A percentile compares a stretch with the other conserved stretches of the same genome.
phyloP scores from a whole-genome alignment of 2,888 invertebrate genomes.

The Eurytoma adleriae region DNA sequence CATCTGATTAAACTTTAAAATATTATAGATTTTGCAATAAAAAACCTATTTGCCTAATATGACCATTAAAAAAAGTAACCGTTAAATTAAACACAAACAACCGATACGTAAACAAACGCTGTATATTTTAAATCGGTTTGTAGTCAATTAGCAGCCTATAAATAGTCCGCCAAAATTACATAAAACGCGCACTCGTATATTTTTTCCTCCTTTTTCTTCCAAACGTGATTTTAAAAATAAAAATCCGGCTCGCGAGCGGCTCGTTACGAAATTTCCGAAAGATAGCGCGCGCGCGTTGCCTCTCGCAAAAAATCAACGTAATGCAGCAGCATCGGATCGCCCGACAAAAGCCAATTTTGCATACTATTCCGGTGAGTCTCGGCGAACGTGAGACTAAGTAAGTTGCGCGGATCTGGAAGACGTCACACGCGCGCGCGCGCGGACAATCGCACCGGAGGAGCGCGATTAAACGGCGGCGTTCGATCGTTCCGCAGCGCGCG shows the following conservation, averaged over 20 bases:
- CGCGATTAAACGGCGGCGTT: slow-evolving; percentile 32
- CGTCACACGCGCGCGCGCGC: neutral
- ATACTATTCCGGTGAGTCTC: slow-evolving; percentile 4
- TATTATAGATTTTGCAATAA: too few species aligned
- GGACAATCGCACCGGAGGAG: neutral
- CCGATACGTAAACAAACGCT: too few species aligned
- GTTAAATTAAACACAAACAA: too few species aligned
- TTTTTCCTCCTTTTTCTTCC: too few species aligned
- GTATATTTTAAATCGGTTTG: too few species aligned
- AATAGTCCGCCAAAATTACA: neutral
- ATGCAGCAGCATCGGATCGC: neutral
- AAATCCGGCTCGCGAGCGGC: neutral
- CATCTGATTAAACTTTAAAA: too few species aligned
- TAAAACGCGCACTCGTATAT: neutral
- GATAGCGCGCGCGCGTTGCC: neutral
- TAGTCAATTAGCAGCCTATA: too few species aligned
- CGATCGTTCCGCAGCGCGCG: too few species aligned
- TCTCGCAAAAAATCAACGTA: too few species aligned
- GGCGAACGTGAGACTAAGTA: slow-evolving; percentile 33
- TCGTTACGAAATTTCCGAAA: neutral
- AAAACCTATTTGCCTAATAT: too few species aligned
- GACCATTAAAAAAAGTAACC: too few species aligned
- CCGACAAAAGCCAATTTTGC: slow-evolving; percentile 7
- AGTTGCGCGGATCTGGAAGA: neutral
- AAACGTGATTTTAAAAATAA: neutral